Base-by-base conservation (phyloP, 2,113 vertebrate genomes). In the Pholis gunnellus region DNA sequence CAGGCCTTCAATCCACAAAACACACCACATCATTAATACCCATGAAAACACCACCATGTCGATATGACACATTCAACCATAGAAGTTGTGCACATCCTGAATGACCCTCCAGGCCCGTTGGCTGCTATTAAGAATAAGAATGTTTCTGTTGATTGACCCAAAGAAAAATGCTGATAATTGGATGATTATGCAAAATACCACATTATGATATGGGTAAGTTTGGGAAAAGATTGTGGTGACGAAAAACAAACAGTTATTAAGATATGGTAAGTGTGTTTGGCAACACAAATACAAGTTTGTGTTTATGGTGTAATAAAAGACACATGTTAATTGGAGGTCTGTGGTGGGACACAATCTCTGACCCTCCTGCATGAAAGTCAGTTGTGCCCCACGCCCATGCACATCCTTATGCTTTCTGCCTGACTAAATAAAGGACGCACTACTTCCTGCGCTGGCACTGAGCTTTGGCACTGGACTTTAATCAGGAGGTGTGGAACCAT, bases 291-390 rank as follows among this genome's bases (percentile, higher is more conserved):
- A 34, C 14, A 27, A n/a, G 42, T 52, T 52, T 42, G 59, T 52
- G 59, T 48, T 64, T 42, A 22, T 1, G 13, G 17, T 52, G 44
- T 15, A 50, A 56, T 56, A 34, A 69, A 48, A 46, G 22, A 20
- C 29, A 61, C 31, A 29, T 4, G 31, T 60, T 36, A 25, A 70
- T 27, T 20, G 54, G 42, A 27, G 20, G 6, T 46, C 65, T 59
- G 38, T 36, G 40, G 68, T 44, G 27, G 11, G 52, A 67, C 52
- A 46, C 13, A 0, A 38, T 4, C 29, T 50, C 31, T 70, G 31
- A 63, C 67, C 77, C 2, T 63, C 67, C 67, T 71, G 56, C 29
- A 36, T 42, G 36, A 57, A 42, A 59, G 9, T 34, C 25, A 67
- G 18, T 36, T 6, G 38, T 46, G 38, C 38, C 67, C 13, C 63